Conservation (phyloP, 2,113 vertebrate species). For the Gyps fulvus region DNA sequence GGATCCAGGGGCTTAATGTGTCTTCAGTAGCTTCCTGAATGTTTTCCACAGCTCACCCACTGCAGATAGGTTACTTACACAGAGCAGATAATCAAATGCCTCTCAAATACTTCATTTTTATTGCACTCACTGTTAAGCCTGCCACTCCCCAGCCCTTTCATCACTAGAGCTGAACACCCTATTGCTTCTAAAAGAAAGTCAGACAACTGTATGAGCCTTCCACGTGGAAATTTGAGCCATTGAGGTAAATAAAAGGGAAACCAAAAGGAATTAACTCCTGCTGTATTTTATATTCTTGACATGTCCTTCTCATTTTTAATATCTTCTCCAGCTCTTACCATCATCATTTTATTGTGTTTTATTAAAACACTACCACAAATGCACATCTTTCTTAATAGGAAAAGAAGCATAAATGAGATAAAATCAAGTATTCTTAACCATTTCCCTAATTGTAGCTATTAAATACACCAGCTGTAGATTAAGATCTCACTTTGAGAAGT, state of each 20-base stretch:
- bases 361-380: not conserved
- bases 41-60: not conserved
- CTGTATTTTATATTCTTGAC: not conserved
- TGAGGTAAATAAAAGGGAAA: not conserved
- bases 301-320: not conserved
- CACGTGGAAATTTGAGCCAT: not conserved
- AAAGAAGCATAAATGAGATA: not conserved
- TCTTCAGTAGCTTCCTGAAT: not conserved
- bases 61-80: not conserved
- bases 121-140: not conserved
- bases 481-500: not conserved
- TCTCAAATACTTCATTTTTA: not conserved
- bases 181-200: not conserved
- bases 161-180: not conserved
- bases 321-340: not conserved
- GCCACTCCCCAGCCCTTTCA: not conserved
- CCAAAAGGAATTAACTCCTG: not conserved
- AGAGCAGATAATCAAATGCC: not conserved
- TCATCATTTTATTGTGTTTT: not conserved
- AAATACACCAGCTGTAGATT: not conserved
- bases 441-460: not conserved
- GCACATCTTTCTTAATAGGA: not conserved
- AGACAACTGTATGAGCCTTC: not conserved
- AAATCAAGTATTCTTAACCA: slow-evolving; percentile 6
- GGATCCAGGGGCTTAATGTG: not conserved